These are phyloP conservation scores for Eulacestoma nigropectus DNA, from an alignment of 2,113 vertebrate genomes.

Conservation along the genomic window DNA sequence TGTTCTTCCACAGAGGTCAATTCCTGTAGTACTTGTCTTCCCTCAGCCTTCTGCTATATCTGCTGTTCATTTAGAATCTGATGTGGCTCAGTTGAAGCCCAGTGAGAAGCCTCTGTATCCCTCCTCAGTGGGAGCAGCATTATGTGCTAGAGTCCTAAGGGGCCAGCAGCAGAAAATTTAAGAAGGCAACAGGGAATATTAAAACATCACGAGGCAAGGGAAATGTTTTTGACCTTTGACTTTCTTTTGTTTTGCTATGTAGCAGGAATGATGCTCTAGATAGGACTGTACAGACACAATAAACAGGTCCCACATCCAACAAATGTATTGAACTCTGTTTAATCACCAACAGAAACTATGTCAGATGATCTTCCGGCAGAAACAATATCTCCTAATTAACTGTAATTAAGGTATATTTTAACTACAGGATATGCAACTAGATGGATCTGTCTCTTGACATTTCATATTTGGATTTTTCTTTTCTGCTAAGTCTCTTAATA, in stretches of 20 bases:
- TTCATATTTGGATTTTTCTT: constrained; percentile 10
- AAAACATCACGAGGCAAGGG: neutral
- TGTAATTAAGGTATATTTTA: constrained; percentile 49
- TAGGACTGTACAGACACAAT: neutral
- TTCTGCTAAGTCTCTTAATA: constrained; percentile 7
- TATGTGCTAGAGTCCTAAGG: neutral
- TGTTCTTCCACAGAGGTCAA: neutral
- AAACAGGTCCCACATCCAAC: neutral
- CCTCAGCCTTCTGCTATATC: neutral
- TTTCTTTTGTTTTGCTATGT: neutral
- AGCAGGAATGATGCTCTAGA: neutral
- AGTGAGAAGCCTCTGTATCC: neutral
- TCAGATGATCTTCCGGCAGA: constrained; percentile 42
- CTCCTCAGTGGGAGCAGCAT: neutral
- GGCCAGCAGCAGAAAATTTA: neutral
- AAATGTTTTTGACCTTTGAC: neutral
- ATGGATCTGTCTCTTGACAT: constrained; percentile 40
- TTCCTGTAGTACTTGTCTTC: neutral
- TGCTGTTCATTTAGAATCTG: neutral
- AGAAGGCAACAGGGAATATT: neutral
- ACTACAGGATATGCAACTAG: constrained; percentile 39
- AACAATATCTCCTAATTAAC: constrained; percentile 48
- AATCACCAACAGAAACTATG: constrained; percentile 27
- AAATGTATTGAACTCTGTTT: neutral
- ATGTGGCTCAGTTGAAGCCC: neutral